A percentile compares a stretch with the other conserved stretches of the same genome.
phyloP scores from a whole-genome alignment of 2,113 vertebrate genomes.

The Cephalopterus ornatus region DNA sequence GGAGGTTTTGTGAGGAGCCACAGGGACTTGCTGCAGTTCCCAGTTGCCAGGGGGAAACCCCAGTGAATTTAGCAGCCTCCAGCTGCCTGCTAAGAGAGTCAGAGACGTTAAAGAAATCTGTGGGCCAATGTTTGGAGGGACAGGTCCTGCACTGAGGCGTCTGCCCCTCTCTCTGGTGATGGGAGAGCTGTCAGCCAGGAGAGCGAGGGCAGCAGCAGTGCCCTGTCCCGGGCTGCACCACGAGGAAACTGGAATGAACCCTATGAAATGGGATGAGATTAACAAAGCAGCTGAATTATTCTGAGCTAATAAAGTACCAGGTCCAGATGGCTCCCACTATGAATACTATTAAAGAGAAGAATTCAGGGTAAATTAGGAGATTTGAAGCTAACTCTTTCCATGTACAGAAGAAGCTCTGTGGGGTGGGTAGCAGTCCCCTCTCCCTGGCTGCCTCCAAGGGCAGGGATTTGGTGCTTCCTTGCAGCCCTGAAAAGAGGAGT shows the following conservation, averaged over 20 bases:
- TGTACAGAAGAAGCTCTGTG: background rate
- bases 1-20: background rate
- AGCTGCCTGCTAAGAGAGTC: background rate
- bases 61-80: background rate
- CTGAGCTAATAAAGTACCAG: constrained; percentile 60
- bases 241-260: constrained; percentile 19
- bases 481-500: background rate
- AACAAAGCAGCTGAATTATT: constrained; percentile 59
- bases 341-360: constrained; percentile 60
- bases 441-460: background rate
- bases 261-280: constrained; percentile 61
- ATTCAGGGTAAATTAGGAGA: constrained; percentile 59
- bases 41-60: background rate
- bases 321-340: constrained; percentile 61
- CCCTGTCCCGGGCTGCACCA: background rate
- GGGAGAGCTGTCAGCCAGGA: background rate
- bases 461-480: background rate
- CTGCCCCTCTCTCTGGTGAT: background rate
- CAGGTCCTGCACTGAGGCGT: background rate
- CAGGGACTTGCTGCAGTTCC: fast-evolving
- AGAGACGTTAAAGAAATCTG: background rate
- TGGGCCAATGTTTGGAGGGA: background rate
- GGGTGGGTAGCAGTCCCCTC: background rate
- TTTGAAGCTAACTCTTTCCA: constrained; percentile 26
- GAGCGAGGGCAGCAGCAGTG: background rate